Conservation (phyloP, 2,113 vertebrate species). For the crab-eating macaque (Macaca fascicularis) region DNA sequence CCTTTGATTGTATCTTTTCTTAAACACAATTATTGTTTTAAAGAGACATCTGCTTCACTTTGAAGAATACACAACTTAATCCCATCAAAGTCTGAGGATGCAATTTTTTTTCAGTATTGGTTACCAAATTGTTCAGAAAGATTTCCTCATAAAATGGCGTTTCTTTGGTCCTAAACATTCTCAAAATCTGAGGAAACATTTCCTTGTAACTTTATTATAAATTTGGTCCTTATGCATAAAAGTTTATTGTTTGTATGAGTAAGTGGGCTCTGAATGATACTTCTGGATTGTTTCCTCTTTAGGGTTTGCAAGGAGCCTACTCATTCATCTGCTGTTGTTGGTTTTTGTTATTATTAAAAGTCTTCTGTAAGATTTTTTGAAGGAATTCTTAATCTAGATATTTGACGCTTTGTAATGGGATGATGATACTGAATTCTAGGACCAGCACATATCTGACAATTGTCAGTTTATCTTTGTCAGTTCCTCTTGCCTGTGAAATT, state of each 20-base stretch:
- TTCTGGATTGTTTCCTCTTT: background rate
- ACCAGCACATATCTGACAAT: background rate
- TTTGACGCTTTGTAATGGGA: background rate
- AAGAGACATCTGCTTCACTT: slow-evolving; percentile 30
- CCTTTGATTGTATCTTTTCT: slow-evolving; percentile 7
- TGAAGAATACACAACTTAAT: background rate
- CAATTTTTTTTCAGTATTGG: background rate
- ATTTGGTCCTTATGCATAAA: background rate
- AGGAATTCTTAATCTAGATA: background rate
- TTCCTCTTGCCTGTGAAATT: slow-evolving; percentile 31
- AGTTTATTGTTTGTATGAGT: background rate
- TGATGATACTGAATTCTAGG: background rate
- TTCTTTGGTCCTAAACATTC: background rate
- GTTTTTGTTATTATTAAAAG: background rate
- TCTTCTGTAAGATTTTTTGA: background rate
- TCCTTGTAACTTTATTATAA: background rate
- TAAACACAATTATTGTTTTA: slow-evolving; percentile 48
- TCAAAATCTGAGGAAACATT: background rate
- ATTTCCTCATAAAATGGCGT: background rate
- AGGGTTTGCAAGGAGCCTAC: background rate
- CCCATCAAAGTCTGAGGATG: background rate
- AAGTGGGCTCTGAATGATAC: background rate
- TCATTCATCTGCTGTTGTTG: background rate
- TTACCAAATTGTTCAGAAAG: slow-evolving; percentile 32
- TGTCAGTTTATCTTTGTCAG: background rate